phyloP scores from a whole-genome alignment of 2,888 invertebrate species.

The Tenodera sinensis region DNA sequence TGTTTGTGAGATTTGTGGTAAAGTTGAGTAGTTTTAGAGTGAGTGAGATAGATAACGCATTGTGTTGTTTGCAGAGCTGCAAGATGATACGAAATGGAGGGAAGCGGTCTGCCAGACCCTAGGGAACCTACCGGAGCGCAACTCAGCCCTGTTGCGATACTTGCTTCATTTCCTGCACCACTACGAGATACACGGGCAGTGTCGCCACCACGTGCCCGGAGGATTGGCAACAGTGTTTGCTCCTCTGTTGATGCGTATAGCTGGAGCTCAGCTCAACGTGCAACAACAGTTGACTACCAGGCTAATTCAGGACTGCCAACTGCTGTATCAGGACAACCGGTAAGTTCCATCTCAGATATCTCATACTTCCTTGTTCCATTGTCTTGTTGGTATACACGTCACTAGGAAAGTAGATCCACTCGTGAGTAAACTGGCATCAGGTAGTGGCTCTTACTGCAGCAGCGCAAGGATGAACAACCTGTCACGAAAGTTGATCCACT shows the following conservation, averaged over 20 bases:
- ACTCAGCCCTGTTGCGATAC: slow-evolving; percentile 44
- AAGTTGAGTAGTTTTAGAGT: no score
- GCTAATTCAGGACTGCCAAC: slow-evolving; percentile 32
- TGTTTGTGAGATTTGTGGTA: no score
- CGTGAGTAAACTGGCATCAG: no score
- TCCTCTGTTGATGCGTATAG: slow-evolving; percentile 29
- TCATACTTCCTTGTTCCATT: no score
- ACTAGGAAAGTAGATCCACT: no score
- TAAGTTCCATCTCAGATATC: neutral
- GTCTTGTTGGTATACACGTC: no score
- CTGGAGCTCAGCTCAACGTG: neutral
- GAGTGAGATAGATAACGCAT: no score
- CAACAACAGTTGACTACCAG: slow-evolving; percentile 24
- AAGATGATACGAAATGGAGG: slow-evolving; percentile 33
- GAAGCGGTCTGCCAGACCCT: slow-evolving; percentile 30
- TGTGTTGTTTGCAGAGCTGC: slow-evolving; percentile 22
- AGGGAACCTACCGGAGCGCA: slow-evolving; percentile 40
- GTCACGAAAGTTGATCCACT: no score
- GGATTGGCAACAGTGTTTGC: slow-evolving; percentile 34
- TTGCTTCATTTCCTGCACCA: slow-evolving; percentile 44
- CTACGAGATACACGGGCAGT: slow-evolving; percentile 39
- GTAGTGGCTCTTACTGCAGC: no score
- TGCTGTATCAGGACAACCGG: slow-evolving; percentile 31
- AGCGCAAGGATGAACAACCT: no score
- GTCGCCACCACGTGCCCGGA: slow-evolving; percentile 22